These are phyloP conservation scores for Ambastaia sidthimunki DNA, from an alignment of 2,797 vertebrate species.

Conservation along the genomic window DNA sequence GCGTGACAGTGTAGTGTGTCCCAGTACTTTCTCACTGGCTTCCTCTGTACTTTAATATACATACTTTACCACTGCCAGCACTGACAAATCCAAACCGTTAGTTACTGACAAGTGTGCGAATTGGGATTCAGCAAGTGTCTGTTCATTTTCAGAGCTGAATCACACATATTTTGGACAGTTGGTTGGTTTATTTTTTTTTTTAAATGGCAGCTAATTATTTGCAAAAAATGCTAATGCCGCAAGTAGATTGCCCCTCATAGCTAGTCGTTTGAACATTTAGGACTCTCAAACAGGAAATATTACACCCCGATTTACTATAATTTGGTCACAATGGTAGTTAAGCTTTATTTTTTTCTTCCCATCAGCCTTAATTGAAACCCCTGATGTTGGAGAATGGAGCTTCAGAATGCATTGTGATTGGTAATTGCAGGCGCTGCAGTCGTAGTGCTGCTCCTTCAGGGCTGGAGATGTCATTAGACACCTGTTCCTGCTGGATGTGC, in stretches of 20 bases:
- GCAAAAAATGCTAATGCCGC: not conserved
- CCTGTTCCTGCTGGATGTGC: constrained; percentile 11
- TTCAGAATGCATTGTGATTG: not conserved
- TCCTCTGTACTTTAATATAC: not conserved
- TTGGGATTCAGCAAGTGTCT: constrained; percentile 1
- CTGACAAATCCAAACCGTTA: not conserved
- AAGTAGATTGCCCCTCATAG: not conserved
- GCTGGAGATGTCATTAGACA: constrained; percentile 26
- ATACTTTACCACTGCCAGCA: not conserved
- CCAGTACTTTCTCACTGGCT: not conserved
- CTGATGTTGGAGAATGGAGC: not conserved
- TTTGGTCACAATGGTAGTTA: not conserved
- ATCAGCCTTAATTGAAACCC: not conserved
- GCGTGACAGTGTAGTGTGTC: not conserved
- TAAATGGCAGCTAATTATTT: not conserved
- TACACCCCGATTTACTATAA: not conserved
- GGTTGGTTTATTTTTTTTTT: not conserved
- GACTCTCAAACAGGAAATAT: not conserved
- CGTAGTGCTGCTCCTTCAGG: not conserved
- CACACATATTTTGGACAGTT: not conserved
- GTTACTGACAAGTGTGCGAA: not conserved
- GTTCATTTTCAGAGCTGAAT: not conserved
- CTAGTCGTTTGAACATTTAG: not conserved
- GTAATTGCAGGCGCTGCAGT: not conserved
- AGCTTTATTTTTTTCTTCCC: not conserved